Evolutionary conservation across 2,113 vertebrate species (phyloP).

Genomic region (Tauraco erythrolophus): DNA sequence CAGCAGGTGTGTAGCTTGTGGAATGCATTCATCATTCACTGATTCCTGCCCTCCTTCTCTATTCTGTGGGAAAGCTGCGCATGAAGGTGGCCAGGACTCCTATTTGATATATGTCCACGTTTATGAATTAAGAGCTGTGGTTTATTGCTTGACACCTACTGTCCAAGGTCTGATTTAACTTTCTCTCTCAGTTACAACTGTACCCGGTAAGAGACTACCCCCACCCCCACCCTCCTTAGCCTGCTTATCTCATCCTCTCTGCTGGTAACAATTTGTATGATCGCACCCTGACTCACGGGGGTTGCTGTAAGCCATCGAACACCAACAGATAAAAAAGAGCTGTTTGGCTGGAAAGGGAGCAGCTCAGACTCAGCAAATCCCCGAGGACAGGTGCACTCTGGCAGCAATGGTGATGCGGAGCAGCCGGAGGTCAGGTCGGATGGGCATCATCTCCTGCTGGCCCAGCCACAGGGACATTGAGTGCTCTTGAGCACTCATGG

Average conservation of each 20-base stretch:
- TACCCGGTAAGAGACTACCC: not conserved
- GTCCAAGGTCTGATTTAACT: not conserved
- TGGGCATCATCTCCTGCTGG: not conserved
- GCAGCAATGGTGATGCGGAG: not conserved
- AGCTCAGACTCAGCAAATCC: not conserved
- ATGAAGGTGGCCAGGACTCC: not conserved
- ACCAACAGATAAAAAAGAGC: not conserved
- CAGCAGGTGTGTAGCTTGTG: not conserved
- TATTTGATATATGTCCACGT: not conserved
- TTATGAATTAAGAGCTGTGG: not conserved
- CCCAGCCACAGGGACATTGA: not conserved
- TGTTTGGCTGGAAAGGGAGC: not conserved
- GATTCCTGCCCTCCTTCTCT: not conserved
- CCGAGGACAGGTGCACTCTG: not conserved
- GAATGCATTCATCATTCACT: not conserved
- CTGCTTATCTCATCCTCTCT: not conserved
- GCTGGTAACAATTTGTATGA: not conserved
- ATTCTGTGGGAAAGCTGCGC: not conserved
- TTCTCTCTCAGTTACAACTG: not conserved
- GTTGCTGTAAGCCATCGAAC: not conserved
- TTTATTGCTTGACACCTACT: not conserved
- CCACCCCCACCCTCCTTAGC: not conserved
- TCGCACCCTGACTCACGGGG: not conserved
- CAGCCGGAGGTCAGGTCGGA: rapidly evolving
- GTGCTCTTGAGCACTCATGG: rapidly evolving